Evolutionary conservation across 2,113 vertebrate species (phyloP).

Genomic region (Varanus komodoensis): DNA sequence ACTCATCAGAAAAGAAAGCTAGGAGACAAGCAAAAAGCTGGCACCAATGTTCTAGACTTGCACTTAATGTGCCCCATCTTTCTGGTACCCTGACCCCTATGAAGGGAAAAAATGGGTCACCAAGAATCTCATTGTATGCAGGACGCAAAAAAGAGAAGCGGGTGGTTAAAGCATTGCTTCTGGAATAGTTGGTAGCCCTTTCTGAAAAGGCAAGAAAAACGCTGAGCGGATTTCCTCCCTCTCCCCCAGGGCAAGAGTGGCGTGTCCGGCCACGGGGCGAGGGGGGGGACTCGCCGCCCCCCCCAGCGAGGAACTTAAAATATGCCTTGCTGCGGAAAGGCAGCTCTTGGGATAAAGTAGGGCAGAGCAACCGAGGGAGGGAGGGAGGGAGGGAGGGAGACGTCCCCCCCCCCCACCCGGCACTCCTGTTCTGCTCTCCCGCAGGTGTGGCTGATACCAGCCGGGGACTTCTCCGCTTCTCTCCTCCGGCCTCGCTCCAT

Average conservation of each 20-base stretch:
- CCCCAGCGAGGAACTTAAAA: too few relatives aligned
- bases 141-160: slow-evolving; percentile 12
- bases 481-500: not conserved
- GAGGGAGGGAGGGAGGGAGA: not conserved
- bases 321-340: not conserved
- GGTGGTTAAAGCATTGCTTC: not conserved
- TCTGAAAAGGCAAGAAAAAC: not conserved
- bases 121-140: not conserved
- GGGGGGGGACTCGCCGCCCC: not conserved
- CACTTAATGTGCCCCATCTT: too few relatives aligned
- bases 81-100: not conserved
- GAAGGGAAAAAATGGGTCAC: slow-evolving; percentile 6
- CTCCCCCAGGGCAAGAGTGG: too few relatives aligned
- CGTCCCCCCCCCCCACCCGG: not conserved
- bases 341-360: not conserved
- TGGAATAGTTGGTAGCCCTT: not conserved
- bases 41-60: too few relatives aligned
- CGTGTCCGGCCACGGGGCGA: not conserved
- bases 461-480: not conserved
- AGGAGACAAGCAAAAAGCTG: not conserved
- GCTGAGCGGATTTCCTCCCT: not conserved
- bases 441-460: not conserved
- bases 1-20: not conserved
- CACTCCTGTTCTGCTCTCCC: not conserved
- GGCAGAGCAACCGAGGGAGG: too few relatives aligned